Evolutionary conservation across 2,113 vertebrate genomes (phyloP).

Genomic region (Neofelis nebulosa): DNA sequence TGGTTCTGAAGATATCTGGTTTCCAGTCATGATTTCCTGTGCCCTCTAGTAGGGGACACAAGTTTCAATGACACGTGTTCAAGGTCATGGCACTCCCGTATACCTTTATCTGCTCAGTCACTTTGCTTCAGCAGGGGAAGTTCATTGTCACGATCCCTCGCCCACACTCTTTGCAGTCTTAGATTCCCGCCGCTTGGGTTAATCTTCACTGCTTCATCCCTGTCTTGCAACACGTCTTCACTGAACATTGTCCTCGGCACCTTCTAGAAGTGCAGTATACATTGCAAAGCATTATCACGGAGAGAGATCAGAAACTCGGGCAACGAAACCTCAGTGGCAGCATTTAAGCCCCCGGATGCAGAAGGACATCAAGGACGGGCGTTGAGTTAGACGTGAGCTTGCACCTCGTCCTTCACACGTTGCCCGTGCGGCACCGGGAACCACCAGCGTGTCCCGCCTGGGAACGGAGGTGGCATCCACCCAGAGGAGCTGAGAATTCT

Average conservation of each 20-base stretch:
- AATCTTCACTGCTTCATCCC: too few relatives aligned
- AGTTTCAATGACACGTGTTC: too few relatives aligned
- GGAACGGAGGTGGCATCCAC: too few relatives aligned
- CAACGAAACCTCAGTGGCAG: fast-evolving
- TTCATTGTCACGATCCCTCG: background rate
- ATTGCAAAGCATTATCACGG: fast-evolving
- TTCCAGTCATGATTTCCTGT: background rate
- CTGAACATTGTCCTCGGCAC: fast-evolving
- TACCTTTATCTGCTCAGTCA: too few relatives aligned
- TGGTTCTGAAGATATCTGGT: fast-evolving
- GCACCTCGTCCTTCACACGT: background rate
- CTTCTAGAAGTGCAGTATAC: background rate
- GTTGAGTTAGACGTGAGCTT: too few relatives aligned
- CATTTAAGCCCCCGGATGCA: background rate
- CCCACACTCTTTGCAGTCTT: background rate
- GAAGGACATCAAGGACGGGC: fast-evolving
- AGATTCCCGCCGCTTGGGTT: fast-evolving
- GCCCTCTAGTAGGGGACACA: background rate
- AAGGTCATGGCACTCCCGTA: fast-evolving
- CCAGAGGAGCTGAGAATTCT: too few relatives aligned
- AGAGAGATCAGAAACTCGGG: background rate
- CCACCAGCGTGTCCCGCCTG: fast-evolving
- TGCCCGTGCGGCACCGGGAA: background rate
- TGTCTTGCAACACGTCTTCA: background rate
- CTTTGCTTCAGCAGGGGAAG: fast-evolving